Conservation (phyloP, 2,888 invertebrate genomes). For the Eupeodes luniger region DNA sequence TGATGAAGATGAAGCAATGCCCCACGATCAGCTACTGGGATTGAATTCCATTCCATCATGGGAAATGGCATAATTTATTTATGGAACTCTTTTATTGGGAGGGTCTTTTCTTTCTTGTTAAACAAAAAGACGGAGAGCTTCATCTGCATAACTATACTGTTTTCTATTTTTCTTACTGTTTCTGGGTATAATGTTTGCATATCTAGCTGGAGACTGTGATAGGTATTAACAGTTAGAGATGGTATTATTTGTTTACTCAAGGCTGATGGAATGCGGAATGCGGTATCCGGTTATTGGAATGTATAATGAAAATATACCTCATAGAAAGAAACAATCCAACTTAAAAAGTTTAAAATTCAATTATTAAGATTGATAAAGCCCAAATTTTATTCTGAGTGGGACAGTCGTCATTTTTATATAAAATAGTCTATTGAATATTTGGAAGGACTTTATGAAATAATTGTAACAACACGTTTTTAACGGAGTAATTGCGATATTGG, state of each 20-base stretch:
- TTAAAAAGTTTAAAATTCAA: no score
- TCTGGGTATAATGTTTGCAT: neutral
- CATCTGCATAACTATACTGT: neutral
- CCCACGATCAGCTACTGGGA: conserved; percentile 75
- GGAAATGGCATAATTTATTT: conserved; percentile 75
- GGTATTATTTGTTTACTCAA: conserved; percentile 50
- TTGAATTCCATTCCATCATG: conserved; percentile 72
- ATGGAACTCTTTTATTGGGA: conserved; percentile 58
- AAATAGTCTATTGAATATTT: no score
- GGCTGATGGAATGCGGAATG: neutral
- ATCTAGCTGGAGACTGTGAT: neutral
- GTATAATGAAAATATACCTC: no score
- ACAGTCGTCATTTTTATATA: no score
- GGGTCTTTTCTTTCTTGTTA: conserved; percentile 60
- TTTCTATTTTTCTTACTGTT: neutral
- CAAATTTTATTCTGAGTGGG: no score
- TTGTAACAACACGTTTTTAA: no score
- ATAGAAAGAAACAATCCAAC: no score
- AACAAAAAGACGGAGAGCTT: conserved; percentile 35
- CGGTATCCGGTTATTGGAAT: conserved; percentile 26
- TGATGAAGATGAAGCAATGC: conserved; percentile 68
- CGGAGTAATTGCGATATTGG: no score
- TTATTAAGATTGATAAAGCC: no score
- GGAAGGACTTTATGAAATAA: no score
- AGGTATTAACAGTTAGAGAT: conserved; percentile 36